Conservation (phyloP, 1,140 invertebrate genomes). For the Atta colombica region DNA sequence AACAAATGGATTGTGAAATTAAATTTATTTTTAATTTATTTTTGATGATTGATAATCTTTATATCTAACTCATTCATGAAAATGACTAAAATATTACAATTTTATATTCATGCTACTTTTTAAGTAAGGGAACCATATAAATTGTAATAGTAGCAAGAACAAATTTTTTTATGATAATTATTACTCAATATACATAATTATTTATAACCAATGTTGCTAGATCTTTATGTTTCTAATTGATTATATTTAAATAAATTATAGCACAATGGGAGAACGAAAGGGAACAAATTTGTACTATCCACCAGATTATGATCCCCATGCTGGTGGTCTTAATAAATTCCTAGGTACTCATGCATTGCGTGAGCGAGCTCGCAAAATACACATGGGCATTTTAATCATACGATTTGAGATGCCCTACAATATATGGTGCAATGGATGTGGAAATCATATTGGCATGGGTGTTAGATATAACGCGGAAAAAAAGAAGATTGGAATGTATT, state of each 20-base stretch:
- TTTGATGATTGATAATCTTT: no score
- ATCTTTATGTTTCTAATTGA: slow-evolving; percentile 62
- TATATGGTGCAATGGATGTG: slow-evolving; percentile 99
- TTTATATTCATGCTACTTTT: no score
- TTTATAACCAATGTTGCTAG: neutral
- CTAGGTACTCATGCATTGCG: slow-evolving; percentile 98
- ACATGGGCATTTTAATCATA: slow-evolving; percentile 98
- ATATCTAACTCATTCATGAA: no score
- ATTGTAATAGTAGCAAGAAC: no score
- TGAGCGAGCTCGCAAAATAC: slow-evolving; percentile 97
- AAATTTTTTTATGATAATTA: neutral
- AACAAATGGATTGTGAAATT: no score
- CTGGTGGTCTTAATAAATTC: slow-evolving; percentile 97
- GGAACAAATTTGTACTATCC: slow-evolving; percentile 99
- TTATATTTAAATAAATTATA: slow-evolving; percentile 84
- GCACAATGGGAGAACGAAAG: slow-evolving; percentile 97
- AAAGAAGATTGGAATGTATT: slow-evolving; percentile 99
- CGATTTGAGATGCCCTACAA: slow-evolving; percentile 99
- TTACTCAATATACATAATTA: neutral
- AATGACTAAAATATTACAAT: no score
- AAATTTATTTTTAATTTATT: no score
- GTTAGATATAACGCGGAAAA: slow-evolving; percentile 99
- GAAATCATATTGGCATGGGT: slow-evolving; percentile 99
- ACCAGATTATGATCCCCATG: slow-evolving; percentile 98
- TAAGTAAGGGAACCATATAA: no score